phyloP scores from a whole-genome alignment of 1,140 invertebrate genomes.

The Scaptomyza graminum region DNA sequence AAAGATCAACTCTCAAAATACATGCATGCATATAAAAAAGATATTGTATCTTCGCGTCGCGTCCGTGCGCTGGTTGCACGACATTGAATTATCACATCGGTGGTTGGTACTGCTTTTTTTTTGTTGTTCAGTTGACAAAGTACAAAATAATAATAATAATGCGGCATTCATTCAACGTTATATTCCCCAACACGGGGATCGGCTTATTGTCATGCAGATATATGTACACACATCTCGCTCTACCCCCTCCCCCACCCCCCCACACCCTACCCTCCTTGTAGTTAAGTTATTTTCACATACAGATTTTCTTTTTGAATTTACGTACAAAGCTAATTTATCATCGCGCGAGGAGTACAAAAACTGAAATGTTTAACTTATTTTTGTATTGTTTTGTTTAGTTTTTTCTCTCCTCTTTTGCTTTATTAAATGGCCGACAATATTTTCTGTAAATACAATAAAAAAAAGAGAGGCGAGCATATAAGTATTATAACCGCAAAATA shows the following conservation, averaged over 20 bases:
- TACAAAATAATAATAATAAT: slow-evolving; percentile 74
- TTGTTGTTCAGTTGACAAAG: slow-evolving; percentile 61
- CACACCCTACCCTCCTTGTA: slow-evolving; percentile 20
- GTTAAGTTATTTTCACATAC: slow-evolving; percentile 19
- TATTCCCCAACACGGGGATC: slow-evolving; percentile 9
- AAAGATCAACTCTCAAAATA: slow-evolving; percentile 55
- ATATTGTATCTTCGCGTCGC: slow-evolving; percentile 56
- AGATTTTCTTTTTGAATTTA: slow-evolving; percentile 80
- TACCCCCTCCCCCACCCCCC: not conserved
- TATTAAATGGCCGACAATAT: slow-evolving; percentile 68
- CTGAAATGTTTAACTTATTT: slow-evolving; percentile 44
- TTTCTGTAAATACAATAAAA: slow-evolving; percentile 62
- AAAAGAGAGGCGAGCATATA: slow-evolving; percentile 32
- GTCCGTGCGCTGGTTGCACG: slow-evolving; percentile 65
- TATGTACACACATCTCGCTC: slow-evolving; percentile 54
- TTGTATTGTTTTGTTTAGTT: slow-evolving; percentile 17
- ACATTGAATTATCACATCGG: slow-evolving; percentile 79
- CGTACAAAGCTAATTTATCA: slow-evolving; percentile 80
- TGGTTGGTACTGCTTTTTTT: slow-evolving; percentile 28
- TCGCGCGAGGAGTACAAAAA: slow-evolving; percentile 33
- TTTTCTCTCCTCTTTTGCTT: no score
- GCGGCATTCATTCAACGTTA: slow-evolving; percentile 55
- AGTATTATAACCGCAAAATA: slow-evolving; percentile 81
- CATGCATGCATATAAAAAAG: slow-evolving; percentile 23
- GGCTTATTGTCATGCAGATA: slow-evolving; percentile 78